Base-by-base conservation (phyloP, 2,888 invertebrate species). In the Rhagium mordax region DNA sequence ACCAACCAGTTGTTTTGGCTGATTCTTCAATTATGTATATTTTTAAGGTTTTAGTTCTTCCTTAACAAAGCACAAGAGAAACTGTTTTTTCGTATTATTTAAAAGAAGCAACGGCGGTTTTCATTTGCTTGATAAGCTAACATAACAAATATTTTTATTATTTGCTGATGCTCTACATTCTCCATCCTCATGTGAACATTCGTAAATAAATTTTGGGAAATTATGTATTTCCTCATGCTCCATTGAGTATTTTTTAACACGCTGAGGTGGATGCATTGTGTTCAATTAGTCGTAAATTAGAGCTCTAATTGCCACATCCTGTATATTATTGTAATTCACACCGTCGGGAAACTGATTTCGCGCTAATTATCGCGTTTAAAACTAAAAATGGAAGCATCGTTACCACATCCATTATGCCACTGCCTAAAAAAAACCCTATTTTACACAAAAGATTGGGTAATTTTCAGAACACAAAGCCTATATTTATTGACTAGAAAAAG, bases 301-400 rank as follows among this genome's bases (percentile, higher is more conserved):
- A 57, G 24, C 29, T 21, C 51, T 64, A 64, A 64, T 21, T 64
- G 29, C 64, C 18, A 27, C 64, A 51, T 64, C 64, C 64, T 51
- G 64, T 64, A 51, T 64, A 51, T 16, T 10, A 48, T 62, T 20
- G 61, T 62, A 62, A 62, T 62, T 62, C n/a, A 47, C 48, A 62
- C 41, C 21, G 21, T 27, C 61, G 48, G 47, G 49, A 64, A 64
- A 13, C 64, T 24, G 64, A 51, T 64, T 64, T 51, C 51, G 27
- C 29, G 27, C 27, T 51, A 64, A 64, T 64, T 64, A 49, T 48
- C 64, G 16, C 64, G 7, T 24, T 64, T 51, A 49, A 64, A 29
- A 24, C 18, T 29, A 59, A 59, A 59, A 15, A 59, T 59, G 33
- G 59, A 59, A 27, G 27, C 16, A 10, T 59, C 29, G 27, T 51